phyloP scores from a whole-genome alignment of 2,797 vertebrate genomes.

The Urosaurus nigricauda region DNA sequence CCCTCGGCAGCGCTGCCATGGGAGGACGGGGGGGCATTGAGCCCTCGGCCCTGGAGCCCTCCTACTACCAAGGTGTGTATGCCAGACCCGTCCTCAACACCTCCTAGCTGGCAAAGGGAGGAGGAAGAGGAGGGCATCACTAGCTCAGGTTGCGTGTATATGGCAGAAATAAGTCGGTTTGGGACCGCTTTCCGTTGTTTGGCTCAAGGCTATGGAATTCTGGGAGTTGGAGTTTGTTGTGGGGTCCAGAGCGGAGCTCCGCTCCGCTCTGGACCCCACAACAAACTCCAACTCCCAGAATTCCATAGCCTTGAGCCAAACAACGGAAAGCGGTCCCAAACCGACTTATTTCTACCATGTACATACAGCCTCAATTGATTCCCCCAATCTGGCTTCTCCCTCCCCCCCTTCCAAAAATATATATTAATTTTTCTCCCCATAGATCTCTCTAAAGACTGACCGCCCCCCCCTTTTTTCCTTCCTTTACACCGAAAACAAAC shows the following conservation, averaged over 20 bases:
- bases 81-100: conserved; percentile 96
- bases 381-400: not conserved
- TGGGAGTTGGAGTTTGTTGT: too few species aligned
- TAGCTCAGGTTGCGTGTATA: too few species aligned
- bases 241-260: too few species aligned
- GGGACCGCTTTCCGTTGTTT: too few species aligned
- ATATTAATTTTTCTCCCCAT: not conserved
- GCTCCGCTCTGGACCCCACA: too few species aligned
- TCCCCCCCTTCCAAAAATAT: not conserved
- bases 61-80: conserved; percentile 98
- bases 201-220: too few species aligned
- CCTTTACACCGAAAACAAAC: conserved; percentile 73
- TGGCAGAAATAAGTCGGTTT: too few species aligned
- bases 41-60: conserved; percentile 91
- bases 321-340: too few species aligned
- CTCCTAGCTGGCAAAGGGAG: conserved; percentile 83
- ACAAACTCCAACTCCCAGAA: too few species aligned
- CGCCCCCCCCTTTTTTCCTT: not conserved
- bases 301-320: too few species aligned
- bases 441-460: conserved; percentile 60
- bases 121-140: conserved; percentile 37
- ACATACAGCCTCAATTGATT: too few species aligned
- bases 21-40: conserved; percentile 88
- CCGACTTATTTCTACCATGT: too few species aligned
- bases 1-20: conserved; percentile 83